Percentiles rank a stretch among this genome's conserved stretches.
Conservation (phyloP, 2,113 vertebrate species). For the Misgurnus mizolepis region DNA sequence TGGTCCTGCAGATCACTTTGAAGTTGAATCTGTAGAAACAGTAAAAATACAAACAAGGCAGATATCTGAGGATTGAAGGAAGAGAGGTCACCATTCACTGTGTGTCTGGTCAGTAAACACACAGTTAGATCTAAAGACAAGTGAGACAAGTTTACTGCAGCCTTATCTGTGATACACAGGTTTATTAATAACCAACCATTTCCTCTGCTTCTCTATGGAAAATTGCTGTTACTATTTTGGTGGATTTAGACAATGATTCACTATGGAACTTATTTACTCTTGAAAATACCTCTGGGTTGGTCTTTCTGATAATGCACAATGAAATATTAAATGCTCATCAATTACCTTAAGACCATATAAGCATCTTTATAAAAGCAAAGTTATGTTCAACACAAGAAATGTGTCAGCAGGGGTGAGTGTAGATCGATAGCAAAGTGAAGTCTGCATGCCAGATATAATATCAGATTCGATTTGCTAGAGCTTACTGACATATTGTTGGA, state of each 20-base stretch:
- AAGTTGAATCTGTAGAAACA: slow-evolving; percentile 39
- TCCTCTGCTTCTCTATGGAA: neutral
- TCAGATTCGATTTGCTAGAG: slow-evolving; percentile 55
- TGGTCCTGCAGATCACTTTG: slow-evolving; percentile 44
- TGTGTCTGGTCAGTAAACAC: neutral
- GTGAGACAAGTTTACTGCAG: slow-evolving; percentile 29
- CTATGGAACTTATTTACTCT: neutral
- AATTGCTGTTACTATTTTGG: no score
- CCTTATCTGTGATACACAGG: neutral
- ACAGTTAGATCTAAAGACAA: slow-evolving; percentile 7
- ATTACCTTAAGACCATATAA: slow-evolving; percentile 7
- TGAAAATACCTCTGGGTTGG: neutral
- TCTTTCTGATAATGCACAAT: neutral
- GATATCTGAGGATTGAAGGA: slow-evolving; percentile 49
- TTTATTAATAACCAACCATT: slow-evolving; percentile 45
- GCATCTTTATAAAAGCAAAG: neutral
- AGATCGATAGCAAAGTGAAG: slow-evolving; percentile 56
- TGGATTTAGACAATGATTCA: no score
- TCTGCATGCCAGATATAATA: slow-evolving; percentile 63
- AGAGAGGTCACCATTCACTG: neutral
- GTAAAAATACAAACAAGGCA: slow-evolving; percentile 67
- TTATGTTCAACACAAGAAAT: slow-evolving; percentile 36
- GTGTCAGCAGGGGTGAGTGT: slow-evolving; percentile 54
- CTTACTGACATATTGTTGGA: slow-evolving; percentile 64
- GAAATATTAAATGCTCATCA: slow-evolving; percentile 13